phyloP scores from a whole-genome alignment of 2,113 vertebrate genomes.

The Aegithalos caudatus region DNA sequence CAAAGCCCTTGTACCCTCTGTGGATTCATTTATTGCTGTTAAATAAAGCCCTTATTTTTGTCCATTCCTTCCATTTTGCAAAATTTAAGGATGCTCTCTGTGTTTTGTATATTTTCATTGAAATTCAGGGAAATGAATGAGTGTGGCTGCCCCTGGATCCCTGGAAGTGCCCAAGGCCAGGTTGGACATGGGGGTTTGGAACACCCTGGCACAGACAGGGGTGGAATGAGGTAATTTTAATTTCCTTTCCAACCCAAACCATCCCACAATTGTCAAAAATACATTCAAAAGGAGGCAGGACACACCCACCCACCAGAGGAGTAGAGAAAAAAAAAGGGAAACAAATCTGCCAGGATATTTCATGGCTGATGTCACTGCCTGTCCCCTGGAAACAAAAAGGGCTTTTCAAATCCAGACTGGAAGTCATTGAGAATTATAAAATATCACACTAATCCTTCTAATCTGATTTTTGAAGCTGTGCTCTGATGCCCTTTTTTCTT shows the following conservation, averaged over 20 bases:
- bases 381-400: not conserved
- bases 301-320: not conserved
- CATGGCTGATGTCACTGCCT: not conserved
- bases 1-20: not conserved
- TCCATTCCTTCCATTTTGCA: not conserved
- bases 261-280: not conserved
- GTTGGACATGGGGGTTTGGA: not conserved
- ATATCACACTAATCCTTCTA: constrained; percentile 26
- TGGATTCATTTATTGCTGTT: not conserved
- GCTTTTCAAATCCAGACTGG: constrained; percentile 21
- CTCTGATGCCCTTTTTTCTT: not conserved
- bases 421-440: constrained; percentile 44
- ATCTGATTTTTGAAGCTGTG: constrained; percentile 45
- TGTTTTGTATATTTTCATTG: not conserved
- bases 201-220: not conserved
- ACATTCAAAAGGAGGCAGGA: not conserved
- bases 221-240: not conserved
- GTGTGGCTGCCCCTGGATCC: not conserved
- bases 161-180: not conserved
- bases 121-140: not conserved
- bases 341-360: not conserved
- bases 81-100: not conserved
- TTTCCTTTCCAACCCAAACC: not conserved
- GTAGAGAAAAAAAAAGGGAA: not conserved
- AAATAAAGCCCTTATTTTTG: not conserved